phyloP scores from a whole-genome alignment of 2,888 invertebrate species.

The Rugalucina vietnamica region DNA sequence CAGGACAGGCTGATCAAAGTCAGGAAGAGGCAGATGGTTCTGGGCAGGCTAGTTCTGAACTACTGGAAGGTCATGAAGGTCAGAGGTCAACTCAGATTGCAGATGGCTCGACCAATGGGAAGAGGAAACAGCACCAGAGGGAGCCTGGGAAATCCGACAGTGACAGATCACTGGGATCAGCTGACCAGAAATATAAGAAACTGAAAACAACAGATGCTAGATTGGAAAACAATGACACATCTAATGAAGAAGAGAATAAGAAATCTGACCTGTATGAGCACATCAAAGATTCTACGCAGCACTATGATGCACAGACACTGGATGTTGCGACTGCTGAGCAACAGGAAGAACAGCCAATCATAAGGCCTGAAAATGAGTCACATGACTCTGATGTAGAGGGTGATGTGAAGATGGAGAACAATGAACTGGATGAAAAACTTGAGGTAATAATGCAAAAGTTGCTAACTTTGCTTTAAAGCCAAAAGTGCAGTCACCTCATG shows the following conservation, averaged over 20 bases:
- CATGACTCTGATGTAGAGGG: slow-evolving; percentile 87
- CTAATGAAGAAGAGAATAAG: slow-evolving; percentile 27
- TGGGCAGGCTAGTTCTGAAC: slow-evolving; percentile 84
- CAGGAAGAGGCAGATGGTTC: slow-evolving; percentile 39
- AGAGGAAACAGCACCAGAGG: slow-evolving; percentile 73
- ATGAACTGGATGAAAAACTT: slow-evolving; percentile 77
- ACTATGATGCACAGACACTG: slow-evolving; percentile 88
- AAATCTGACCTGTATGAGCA: slow-evolving; percentile 91
- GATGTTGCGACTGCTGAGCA: slow-evolving; percentile 89
- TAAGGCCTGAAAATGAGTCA: slow-evolving; percentile 86
- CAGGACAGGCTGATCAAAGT: slow-evolving; percentile 56
- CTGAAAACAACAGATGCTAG: slow-evolving; percentile 77
- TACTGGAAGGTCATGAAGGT: slow-evolving; percentile 82
- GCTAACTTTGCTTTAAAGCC: too few species aligned
- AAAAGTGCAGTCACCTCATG: too few species aligned
- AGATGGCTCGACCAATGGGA: slow-evolving; percentile 63
- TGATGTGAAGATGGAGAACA: slow-evolving; percentile 82
- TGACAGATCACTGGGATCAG: slow-evolving; percentile 78
- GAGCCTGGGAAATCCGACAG: slow-evolving; percentile 76
- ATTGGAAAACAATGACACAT: neutral
- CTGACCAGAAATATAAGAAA: slow-evolving; percentile 80
- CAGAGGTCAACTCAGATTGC: slow-evolving; percentile 71
- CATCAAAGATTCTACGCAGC: slow-evolving; percentile 89
- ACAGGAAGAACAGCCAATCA: slow-evolving; percentile 88
- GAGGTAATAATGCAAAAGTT: slow-evolving; percentile 40